Conservation (phyloP, 2,113 vertebrate genomes). For the Upupa epops region DNA sequence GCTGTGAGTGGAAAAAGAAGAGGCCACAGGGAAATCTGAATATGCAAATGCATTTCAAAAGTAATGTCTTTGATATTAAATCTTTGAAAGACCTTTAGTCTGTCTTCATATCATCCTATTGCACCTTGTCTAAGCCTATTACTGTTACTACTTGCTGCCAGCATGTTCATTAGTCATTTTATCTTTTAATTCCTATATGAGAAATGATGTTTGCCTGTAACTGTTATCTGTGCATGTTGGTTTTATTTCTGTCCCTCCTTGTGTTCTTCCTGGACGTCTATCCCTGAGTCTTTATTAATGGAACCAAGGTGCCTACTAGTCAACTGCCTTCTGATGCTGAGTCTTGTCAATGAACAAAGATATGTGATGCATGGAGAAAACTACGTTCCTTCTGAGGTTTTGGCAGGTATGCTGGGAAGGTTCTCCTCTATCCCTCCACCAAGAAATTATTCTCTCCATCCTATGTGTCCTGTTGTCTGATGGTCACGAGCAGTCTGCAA, state of each 20-base stretch:
- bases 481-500: not conserved
- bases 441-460: not conserved
- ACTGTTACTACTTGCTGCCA: not conserved
- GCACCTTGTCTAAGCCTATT: not conserved
- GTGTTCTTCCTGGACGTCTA: not conserved
- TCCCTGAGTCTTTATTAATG: not conserved
- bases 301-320: not conserved
- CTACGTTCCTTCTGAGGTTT: not conserved
- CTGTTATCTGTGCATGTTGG: not conserved
- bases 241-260: not conserved
- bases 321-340: not conserved
- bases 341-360: not conserved
- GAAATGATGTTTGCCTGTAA: not conserved
- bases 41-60: not conserved
- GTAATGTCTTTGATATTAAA: not conserved
- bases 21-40: not conserved
- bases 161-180: not conserved
- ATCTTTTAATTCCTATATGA: not conserved
- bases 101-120: not conserved
- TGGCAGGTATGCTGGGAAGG: not conserved
- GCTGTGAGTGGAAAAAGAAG: not conserved
- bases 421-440: accelerated
- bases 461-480: not conserved
- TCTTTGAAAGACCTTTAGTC: not conserved
- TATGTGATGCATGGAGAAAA: not conserved